Percentiles rank a stretch among this genome's conserved stretches.
Evolutionary conservation across 2,113 vertebrate species (phyloP).

Genomic region (Dromiciops gliroides): DNA sequence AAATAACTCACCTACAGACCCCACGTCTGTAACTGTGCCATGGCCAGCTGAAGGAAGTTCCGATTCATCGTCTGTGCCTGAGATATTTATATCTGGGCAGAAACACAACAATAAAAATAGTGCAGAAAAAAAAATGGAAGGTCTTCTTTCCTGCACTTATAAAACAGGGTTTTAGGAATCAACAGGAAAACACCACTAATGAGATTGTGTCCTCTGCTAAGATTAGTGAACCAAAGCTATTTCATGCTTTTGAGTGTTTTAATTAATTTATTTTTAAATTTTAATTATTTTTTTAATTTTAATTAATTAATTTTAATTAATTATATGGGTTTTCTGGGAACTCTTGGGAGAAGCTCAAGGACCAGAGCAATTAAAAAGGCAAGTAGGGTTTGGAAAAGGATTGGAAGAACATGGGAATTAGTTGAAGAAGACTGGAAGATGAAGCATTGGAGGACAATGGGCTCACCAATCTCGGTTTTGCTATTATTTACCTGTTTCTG

Average conservation of each 20-base stretch:
- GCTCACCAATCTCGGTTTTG: background rate
- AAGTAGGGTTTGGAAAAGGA: background rate
- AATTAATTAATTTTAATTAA: constrained; percentile 9
- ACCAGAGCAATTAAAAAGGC: background rate
- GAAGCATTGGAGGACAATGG: background rate
- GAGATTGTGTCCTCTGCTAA: background rate
- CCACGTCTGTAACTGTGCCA: constrained; percentile 46
- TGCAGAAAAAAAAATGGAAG: background rate
- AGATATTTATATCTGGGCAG: constrained; percentile 69
- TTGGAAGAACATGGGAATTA: background rate
- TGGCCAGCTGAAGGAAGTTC: constrained; percentile 39
- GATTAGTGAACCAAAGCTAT: background rate
- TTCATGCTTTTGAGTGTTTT: background rate
- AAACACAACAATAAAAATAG: constrained; percentile 33
- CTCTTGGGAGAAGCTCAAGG: background rate
- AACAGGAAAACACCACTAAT: constrained; percentile 11
- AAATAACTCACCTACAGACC: constrained; percentile 59
- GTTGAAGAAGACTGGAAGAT: background rate
- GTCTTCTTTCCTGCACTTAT: background rate
- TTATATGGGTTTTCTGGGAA: background rate
- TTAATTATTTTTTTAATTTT: no score
- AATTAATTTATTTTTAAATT: background rate
- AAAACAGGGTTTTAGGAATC: background rate
- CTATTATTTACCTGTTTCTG: constrained; percentile 79
- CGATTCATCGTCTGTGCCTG: constrained; percentile 44